Evolutionary conservation across 2,797 vertebrate species (phyloP).

Genomic region (Gallinago nigripennis): DNA sequence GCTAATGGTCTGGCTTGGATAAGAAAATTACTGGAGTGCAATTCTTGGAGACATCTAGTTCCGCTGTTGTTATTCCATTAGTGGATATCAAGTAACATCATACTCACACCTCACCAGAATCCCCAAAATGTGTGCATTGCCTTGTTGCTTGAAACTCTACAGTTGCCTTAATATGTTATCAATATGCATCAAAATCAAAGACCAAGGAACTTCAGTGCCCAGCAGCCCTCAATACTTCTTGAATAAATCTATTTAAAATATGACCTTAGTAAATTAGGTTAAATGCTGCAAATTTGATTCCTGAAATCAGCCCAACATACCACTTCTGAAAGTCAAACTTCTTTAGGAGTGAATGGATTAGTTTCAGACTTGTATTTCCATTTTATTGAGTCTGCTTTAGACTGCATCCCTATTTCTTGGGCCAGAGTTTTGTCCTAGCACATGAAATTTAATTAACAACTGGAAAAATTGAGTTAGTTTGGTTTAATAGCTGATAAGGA

Average conservation of each 20-base stretch:
- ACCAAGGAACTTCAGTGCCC: neutral
- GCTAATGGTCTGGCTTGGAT: neutral
- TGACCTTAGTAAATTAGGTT: neutral
- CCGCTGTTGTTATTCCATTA: neutral
- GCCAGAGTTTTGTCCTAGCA: neutral
- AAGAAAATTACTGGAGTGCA: neutral
- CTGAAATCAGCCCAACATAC: neutral
- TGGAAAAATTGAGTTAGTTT: neutral
- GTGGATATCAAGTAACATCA: neutral
- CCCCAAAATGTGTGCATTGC: neutral
- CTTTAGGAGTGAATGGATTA: neutral
- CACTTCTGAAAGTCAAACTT: neutral
- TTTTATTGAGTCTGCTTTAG: neutral
- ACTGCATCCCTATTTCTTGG: neutral
- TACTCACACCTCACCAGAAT: neutral
- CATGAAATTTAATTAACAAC: neutral
- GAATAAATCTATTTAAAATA: neutral
- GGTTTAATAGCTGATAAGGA: neutral
- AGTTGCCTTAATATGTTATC: neutral
- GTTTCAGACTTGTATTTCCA: neutral
- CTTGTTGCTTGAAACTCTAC: neutral
- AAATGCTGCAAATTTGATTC: neutral
- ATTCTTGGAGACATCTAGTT: neutral
- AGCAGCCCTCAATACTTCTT: neutral
- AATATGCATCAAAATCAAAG: neutral